These are phyloP conservation scores for Mimas tiliae DNA, from an alignment of 2,888 invertebrate genomes.

Conservation along the genomic window DNA sequence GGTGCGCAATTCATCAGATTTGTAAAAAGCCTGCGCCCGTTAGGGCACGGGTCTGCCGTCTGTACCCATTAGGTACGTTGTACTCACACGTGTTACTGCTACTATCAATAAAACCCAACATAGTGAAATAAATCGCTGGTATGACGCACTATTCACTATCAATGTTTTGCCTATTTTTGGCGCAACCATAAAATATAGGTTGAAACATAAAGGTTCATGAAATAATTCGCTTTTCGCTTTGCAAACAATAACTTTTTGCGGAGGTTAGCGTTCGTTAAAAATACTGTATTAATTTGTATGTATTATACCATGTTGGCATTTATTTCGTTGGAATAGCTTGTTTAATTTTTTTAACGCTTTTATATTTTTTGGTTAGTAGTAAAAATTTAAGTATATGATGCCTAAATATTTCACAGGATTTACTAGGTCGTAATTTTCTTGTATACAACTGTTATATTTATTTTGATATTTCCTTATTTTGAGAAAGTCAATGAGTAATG, in stretches of 20 bases:
- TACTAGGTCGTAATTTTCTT: too few relatives aligned
- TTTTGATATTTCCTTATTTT: too few relatives aligned
- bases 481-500: too few relatives aligned
- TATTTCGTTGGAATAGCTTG: neutral
- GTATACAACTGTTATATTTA: too few relatives aligned
- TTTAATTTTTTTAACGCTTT: neutral
- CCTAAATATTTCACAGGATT: too few relatives aligned
- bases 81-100: constrained; percentile 21
- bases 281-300: neutral
- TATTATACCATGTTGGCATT: neutral
- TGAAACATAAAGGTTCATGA: constrained; percentile 9
- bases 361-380: neutral
- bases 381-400: neutral
- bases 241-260: constrained; percentile 30
- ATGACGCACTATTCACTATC: constrained; percentile 23
- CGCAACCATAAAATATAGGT: constrained; percentile 18
- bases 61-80: constrained; percentile 17
- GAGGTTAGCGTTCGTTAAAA: constrained; percentile 14
- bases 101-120: constrained; percentile 18
- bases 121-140: constrained; percentile 19
- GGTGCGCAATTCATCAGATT: constrained; percentile 27
- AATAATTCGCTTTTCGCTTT: constrained; percentile 28
- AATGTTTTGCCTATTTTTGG: constrained; percentile 24
- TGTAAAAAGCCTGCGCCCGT: constrained; percentile 7
- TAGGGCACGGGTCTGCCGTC: neutral